These are phyloP conservation scores for Tipula lateralis DNA, from an alignment of 2,888 invertebrate species.

Conservation along the genomic window DNA sequence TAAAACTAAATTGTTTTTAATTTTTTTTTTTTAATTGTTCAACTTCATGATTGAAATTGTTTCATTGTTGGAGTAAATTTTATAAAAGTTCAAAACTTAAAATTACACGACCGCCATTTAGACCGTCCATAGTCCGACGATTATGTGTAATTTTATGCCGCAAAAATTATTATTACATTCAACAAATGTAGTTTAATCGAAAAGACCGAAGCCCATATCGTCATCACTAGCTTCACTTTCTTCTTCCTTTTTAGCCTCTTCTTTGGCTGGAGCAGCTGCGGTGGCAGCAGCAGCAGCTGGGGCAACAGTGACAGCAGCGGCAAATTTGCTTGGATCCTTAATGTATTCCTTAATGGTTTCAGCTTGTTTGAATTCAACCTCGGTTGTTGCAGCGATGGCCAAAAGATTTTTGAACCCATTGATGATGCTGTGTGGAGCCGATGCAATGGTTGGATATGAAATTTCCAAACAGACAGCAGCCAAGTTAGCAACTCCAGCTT, in stretches of 20 bases:
- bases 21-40: neutral
- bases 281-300: slow-evolving; percentile 60
- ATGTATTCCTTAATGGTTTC: slow-evolving; percentile 86
- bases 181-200: slow-evolving; percentile 59
- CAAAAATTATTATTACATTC: slow-evolving; percentile 26
- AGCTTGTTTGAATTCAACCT: slow-evolving; percentile 93
- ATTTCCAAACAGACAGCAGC: slow-evolving; percentile 89
- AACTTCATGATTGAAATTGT: neutral
- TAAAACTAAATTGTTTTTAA: neutral
- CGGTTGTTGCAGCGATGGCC: slow-evolving; percentile 93
- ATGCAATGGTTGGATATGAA: slow-evolving; percentile 94
- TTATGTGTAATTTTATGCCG: slow-evolving; percentile 16
- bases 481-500: slow-evolving; percentile 90
- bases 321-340: slow-evolving; percentile 96
- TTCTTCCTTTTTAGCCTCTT: slow-evolving; percentile 67
- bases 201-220: slow-evolving; percentile 97
- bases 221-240: slow-evolving; percentile 82
- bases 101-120: slow-evolving; percentile 39
- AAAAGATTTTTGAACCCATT: slow-evolving; percentile 98
- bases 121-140: slow-evolving; percentile 33
- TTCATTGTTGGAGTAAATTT: neutral
- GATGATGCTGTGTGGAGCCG: slow-evolving; percentile 94
- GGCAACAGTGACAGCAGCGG: slow-evolving; percentile 57
- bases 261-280: slow-evolving; percentile 57
- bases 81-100: neutral